phyloP scores from a whole-genome alignment of 2,113 vertebrate genomes.

The Cynopterus brachyotis region DNA sequence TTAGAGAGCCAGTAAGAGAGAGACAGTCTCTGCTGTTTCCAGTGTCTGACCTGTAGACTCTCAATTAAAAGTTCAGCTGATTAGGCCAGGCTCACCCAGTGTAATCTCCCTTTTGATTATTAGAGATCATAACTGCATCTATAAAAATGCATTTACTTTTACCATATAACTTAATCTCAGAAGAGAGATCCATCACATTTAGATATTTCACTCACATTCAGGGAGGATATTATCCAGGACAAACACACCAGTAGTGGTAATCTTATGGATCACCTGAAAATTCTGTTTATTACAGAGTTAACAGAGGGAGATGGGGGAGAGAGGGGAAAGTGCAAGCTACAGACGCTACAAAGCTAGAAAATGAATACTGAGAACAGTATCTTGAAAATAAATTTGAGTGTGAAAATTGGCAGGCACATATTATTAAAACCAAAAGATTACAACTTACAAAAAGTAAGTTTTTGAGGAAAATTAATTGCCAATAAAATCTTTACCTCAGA shows the following conservation, averaged over 20 bases:
- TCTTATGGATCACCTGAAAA: not conserved
- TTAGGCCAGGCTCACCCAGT: not conserved
- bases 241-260: not conserved
- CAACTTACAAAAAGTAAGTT: not conserved
- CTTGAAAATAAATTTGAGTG: slow-evolving; percentile 10
- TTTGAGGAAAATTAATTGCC: not conserved
- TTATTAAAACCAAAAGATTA: not conserved
- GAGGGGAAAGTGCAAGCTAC: not conserved
- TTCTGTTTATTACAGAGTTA: not conserved
- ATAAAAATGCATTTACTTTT: not conserved
- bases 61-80: not conserved
- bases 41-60: not conserved
- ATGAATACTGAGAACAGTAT: not conserved
- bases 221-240: not conserved
- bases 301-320: not conserved
- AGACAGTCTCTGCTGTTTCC: not conserved
- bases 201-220: not conserved
- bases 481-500: not conserved
- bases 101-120: not conserved
- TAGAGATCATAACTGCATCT: not conserved
- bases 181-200: not conserved
- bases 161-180: not conserved
- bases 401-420: not conserved
- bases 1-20: not conserved
- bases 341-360: not conserved